phyloP scores from a whole-genome alignment of 1,140 invertebrate species.

The Trichonephila clavipes region DNA sequence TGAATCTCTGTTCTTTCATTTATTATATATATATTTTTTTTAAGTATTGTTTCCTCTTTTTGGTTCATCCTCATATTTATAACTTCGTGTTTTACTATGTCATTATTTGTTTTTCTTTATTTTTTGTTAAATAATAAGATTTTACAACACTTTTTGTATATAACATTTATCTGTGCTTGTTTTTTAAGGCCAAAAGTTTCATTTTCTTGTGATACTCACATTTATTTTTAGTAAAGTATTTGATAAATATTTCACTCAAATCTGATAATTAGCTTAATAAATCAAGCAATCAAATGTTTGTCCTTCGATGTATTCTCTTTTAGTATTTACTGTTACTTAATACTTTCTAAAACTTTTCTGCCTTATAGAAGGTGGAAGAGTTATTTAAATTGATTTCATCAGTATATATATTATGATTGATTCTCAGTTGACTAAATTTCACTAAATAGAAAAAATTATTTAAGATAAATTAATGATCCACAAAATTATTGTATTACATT shows the following conservation, averaged over 20 bases:
- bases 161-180: background rate
- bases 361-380: too few species aligned
- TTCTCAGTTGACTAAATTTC: too few species aligned
- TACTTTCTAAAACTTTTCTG: too few species aligned
- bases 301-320: too few species aligned
- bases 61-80: too few species aligned
- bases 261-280: background rate
- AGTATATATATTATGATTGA: too few species aligned
- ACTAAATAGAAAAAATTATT: too few species aligned
- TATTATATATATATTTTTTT: background rate
- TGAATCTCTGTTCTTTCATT: background rate
- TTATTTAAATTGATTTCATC: too few species aligned
- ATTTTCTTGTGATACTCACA: background rate
- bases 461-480: too few species aligned
- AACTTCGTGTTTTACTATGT: too few species aligned
- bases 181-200: background rate
- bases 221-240: background rate
- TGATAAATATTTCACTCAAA: background rate
- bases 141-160: background rate
- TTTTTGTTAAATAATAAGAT: background rate
- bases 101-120: background rate
- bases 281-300: background rate
- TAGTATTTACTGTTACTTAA: too few species aligned
- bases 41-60: background rate
- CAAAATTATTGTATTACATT: too few species aligned